Evolutionary conservation across 2,888 invertebrate species (phyloP), one percentile per base, ranked within the genome.

Genomic region (Erannis defoliaria): DNA sequence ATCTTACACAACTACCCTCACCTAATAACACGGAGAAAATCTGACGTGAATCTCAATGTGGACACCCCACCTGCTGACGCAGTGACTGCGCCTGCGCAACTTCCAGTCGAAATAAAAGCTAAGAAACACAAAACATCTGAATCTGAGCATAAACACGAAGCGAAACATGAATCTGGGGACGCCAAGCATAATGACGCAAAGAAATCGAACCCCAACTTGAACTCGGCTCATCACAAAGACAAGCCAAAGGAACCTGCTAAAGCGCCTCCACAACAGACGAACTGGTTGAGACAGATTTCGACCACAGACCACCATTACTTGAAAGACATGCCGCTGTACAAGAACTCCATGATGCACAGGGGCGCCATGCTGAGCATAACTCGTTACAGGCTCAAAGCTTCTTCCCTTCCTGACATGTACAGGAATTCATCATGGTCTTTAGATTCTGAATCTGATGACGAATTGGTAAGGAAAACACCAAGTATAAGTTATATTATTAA

Each of bases 321-420:
- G 45, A 95, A 94, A 79, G 94, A 95, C 72, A 94, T 96, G 74
- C 93, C 94, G 37, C 82, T 96, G n/a, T 96, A 96, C 80, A 94
- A 96, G 67, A 96, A 96, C 75, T 96, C 96, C 0, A 95, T 98
- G 69, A 96, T 97, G 93, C 97, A 97, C 84, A 94, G 97, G 45
- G 97, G 97, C 9, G 97, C 97, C 10, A 96, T 97, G 94, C 89
- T 97, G 76, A 97, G 96, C 78, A 95, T 96, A 57, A 95, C 96
- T 65, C 95, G 96, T 64, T 97, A 97, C 84, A 94, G 95, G 56
- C 88, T 97, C 38, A 93, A 96, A 63, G 97, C 98, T 1, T 97
- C 96, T 1, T 98, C 98, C 51, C 96, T 98, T 78, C 98, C 98
- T 0, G 96, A 98, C 84, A 97, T 98, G 77, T 97, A 96, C 77